Conservation (phyloP, 2,888 invertebrate species). For the Drosophila mettleri region DNA sequence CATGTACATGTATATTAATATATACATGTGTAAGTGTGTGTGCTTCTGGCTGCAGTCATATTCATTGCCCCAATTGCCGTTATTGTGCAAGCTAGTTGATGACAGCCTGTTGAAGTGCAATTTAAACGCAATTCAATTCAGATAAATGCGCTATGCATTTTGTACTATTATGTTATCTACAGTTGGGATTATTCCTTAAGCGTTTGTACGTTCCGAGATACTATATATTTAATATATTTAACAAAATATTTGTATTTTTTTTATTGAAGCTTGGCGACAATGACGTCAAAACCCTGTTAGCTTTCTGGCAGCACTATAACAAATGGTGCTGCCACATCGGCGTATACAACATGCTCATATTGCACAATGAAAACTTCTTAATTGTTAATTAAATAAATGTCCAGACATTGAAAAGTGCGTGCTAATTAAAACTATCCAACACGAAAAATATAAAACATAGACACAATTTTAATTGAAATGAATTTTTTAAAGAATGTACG, state of each 20-base stretch:
- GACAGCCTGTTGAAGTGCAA: constrained; percentile 5
- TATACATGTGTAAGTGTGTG: background rate
- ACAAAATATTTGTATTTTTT: background rate
- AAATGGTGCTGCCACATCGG: constrained; percentile 37
- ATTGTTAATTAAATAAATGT: constrained; percentile 31
- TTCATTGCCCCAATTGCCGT: constrained; percentile 21
- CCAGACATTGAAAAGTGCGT: constrained; percentile 41
- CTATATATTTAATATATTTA: constrained; percentile 4
- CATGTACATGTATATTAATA: background rate
- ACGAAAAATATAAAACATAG: constrained; percentile 1
- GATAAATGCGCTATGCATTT: constrained; percentile 27
- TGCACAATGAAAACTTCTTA: constrained; percentile 49
- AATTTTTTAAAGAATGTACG: constrained; percentile 58
- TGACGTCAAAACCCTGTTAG: constrained; percentile 31
- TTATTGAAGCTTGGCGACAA: constrained; percentile 5
- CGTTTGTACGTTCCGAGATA: constrained; percentile 6
- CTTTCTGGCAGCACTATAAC: constrained; percentile 29
- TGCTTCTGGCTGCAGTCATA: background rate
- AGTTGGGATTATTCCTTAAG: constrained; percentile 5
- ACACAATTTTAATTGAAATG: constrained; percentile 62
- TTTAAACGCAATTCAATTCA: constrained; percentile 33
- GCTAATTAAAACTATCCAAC: constrained; percentile 47
- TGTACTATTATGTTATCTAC: constrained; percentile 20
- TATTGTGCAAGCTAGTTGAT: constrained; percentile 3
- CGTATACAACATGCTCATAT: constrained; percentile 15